Evolutionary conservation across 1,140 invertebrate species (phyloP).

Genomic region (Saccostrea glomerata): DNA sequence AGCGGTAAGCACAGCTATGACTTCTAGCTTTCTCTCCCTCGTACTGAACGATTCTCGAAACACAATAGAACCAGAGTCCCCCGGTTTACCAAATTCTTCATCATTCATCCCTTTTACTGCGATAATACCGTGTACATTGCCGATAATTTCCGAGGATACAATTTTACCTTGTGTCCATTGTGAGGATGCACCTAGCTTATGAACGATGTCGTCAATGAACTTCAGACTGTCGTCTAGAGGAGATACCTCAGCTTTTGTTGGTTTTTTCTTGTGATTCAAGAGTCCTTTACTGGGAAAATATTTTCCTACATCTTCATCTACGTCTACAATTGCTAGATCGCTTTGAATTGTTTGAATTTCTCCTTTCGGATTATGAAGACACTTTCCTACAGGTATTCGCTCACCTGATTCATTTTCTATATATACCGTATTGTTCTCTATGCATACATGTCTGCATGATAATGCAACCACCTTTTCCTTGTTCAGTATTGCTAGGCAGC

Average conservation of each 20-base stretch:
- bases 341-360: not conserved
- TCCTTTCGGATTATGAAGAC: not conserved
- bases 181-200: constrained; percentile 12
- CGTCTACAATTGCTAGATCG: not conserved
- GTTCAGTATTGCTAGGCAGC: not conserved
- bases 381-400: not conserved
- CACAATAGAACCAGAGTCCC: not conserved
- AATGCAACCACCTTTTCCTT: not conserved
- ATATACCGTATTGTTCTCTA: not conserved
- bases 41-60: not conserved
- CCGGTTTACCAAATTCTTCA: not conserved
- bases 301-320: not conserved
- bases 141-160: not conserved
- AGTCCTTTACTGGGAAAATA: not conserved
- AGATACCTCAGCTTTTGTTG: not conserved
- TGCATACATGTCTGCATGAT: constrained; percentile 13
- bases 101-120: not conserved
- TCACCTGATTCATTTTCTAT: not conserved
- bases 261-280: not conserved
- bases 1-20: not conserved
- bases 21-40: not conserved
- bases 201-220: not conserved
- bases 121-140: not conserved
- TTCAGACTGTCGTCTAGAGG: not conserved
- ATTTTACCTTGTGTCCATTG: not conserved